phyloP scores from a whole-genome alignment of 2,113 vertebrate species.

The Nestor notabilis region DNA sequence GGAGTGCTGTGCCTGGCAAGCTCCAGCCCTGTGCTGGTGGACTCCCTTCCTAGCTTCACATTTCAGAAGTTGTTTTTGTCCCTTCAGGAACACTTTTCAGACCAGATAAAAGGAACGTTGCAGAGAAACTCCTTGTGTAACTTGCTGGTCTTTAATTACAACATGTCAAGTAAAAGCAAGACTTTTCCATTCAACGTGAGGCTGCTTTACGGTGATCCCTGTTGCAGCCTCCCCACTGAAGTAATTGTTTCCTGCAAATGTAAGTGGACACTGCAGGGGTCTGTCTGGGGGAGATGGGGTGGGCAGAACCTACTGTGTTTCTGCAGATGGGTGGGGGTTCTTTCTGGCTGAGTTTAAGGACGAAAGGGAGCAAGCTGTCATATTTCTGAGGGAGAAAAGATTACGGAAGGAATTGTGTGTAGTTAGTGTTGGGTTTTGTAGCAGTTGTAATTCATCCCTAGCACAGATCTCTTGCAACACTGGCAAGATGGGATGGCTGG shows the following conservation, averaged over 20 bases:
- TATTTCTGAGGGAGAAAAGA: background rate
- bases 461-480: background rate
- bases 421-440: background rate
- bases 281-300: background rate
- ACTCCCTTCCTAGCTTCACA: background rate
- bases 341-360: background rate
- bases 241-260: slow-evolving; percentile 26
- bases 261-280: background rate
- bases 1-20: background rate
- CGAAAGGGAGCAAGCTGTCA: background rate
- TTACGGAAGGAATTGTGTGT: background rate
- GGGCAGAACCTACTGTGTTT: accelerated
- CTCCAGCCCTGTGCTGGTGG: accelerated
- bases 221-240: slow-evolving; percentile 57
- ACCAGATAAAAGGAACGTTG: slow-evolving; percentile 39
- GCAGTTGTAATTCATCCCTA: background rate
- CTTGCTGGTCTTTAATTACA: slow-evolving; percentile 69
- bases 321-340: background rate
- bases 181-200: slow-evolving; percentile 3
- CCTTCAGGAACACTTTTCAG: slow-evolving; percentile 38
- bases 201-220: slow-evolving; percentile 60
- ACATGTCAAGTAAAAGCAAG: background rate
- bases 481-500: background rate
- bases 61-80: background rate
- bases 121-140: slow-evolving; percentile 70